Base-by-base conservation (phyloP, 2,888 invertebrate genomes). In the Tetragonula carbonaria region DNA sequence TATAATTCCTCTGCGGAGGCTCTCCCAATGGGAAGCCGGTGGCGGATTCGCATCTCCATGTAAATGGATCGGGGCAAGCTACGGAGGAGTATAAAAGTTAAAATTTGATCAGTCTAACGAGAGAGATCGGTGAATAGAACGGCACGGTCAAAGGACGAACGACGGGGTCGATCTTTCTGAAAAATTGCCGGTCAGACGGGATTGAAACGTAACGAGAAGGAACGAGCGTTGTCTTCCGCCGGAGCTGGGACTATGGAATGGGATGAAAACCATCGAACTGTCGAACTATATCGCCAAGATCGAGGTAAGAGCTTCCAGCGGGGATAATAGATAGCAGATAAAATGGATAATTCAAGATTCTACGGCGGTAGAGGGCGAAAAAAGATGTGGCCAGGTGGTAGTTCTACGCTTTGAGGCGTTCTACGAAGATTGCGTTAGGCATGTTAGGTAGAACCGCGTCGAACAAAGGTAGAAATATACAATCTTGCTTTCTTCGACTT, bases 91-190 rank as follows among this genome's bases (percentile, higher is more conserved):
- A 16, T 16, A 21, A 21, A 57, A n/a, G 33, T 55, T 18, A 33
- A 33, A 55, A 66, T 66, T 66, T 38, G 71, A 51, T 53, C 53
- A 79, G 75, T 62, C 66, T 57, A 66, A 57, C 66, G 65, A 66
- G 38, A 66, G 38, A 66, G 78, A 66, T 66, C 51, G 51, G 57
- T 38, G 74, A 67, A 57, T 21, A 21, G 23, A n/a, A 74, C 59
- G 50, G 50, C n/a, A n/a, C 55, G 28, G 62, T 50, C 50, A 45
- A 45, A 45, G 45, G 45, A 45, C 45, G 45, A 6, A 8, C 8
- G 45, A 8, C 45, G 8, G 11, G n/a, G 74, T 66, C 55, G 50
- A 78, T 78, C 66, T 74, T 74, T 33, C n/a, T 21, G 74, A 74
- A 51, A 62, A 67, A 62, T 79, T 62, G 75, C 67, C 68, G 71